Percentiles rank a stretch among this genome's conserved stretches.
These are phyloP conservation scores for Bhutanitis thaidina DNA, from an alignment of 2,888 invertebrate genomes.

Conservation along the genomic window DNA sequence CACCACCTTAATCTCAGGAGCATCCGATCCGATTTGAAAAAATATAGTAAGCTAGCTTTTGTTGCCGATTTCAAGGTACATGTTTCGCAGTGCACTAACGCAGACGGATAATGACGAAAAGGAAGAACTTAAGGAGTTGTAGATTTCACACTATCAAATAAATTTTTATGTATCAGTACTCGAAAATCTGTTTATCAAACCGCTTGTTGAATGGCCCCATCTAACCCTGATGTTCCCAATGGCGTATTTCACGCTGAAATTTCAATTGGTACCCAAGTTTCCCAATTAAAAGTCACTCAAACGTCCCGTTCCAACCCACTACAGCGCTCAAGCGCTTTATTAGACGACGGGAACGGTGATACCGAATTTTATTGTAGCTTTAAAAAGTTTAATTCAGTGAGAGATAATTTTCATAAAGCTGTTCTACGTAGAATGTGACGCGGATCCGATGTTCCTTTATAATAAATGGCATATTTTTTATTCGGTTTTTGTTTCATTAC, in stretches of 20 bases:
- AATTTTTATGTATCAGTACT: background rate
- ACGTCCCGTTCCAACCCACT: constrained; percentile 28
- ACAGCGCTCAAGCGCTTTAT: constrained; percentile 36
- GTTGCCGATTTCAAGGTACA: too few species aligned
- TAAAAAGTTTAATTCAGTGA: constrained; percentile 2
- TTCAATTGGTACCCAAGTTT: constrained; percentile 50
- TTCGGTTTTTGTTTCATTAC: too few species aligned
- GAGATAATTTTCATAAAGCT: constrained; percentile 12
- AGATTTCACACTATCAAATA: too few species aligned
- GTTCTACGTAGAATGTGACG: background rate
- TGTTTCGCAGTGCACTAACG: too few species aligned
- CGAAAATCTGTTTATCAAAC: background rate
- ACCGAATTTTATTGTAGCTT: constrained; percentile 16
- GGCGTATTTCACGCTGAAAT: constrained; percentile 24
- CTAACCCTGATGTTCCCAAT: background rate
- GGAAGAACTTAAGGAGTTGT: too few species aligned
- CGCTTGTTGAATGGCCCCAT: constrained; percentile 10
- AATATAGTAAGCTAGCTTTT: too few species aligned
- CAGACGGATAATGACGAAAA: too few species aligned
- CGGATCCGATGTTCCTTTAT: background rate
- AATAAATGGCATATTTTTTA: background rate
- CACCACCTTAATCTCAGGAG: too few species aligned
- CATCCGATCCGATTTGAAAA: too few species aligned
- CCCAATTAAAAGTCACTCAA: constrained; percentile 59
- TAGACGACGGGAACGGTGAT: constrained; percentile 33